phyloP scores from a whole-genome alignment of 2,113 vertebrate species.

The Nycticryphes semicollaris region DNA sequence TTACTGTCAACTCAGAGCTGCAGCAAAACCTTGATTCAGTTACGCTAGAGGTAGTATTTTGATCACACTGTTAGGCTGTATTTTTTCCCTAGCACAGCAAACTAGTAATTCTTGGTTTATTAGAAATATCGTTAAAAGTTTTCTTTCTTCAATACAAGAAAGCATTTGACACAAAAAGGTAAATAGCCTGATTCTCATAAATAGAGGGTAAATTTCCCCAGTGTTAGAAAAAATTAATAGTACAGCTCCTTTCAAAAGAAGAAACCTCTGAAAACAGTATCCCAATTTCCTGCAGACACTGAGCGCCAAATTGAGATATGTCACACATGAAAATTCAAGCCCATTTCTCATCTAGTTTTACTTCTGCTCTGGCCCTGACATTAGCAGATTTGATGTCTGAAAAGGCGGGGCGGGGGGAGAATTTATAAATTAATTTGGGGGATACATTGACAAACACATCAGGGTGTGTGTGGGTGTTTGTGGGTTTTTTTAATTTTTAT shows the following conservation, averaged over 20 bases:
- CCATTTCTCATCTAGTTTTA: neutral
- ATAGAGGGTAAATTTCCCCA: neutral
- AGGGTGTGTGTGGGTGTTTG: neutral
- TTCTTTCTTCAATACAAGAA: neutral
- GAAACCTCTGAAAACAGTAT: conserved; percentile 3
- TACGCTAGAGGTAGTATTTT: neutral
- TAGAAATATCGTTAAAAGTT: neutral
- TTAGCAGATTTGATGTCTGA: conserved; percentile 26
- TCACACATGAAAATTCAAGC: neutral
- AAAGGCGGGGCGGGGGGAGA: conserved; percentile 11
- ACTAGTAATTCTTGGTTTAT: neutral
- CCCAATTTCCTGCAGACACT: neutral
- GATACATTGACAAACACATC: conserved; percentile 52
- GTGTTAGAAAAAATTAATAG: neutral
- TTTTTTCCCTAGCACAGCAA: neutral
- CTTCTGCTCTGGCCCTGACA: conserved; percentile 24
- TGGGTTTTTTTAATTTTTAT: neutral
- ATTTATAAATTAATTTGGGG: conserved; percentile 58
- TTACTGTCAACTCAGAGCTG: neutral
- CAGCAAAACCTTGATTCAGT: neutral
- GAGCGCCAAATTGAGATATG: conserved; percentile 44
- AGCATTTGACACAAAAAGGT: neutral
- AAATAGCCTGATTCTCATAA: conserved; percentile 5
- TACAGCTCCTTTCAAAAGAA: neutral
- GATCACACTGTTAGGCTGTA: neutral